Conservation (phyloP, 2,797 vertebrate genomes). For the Ispidina lecontei region DNA sequence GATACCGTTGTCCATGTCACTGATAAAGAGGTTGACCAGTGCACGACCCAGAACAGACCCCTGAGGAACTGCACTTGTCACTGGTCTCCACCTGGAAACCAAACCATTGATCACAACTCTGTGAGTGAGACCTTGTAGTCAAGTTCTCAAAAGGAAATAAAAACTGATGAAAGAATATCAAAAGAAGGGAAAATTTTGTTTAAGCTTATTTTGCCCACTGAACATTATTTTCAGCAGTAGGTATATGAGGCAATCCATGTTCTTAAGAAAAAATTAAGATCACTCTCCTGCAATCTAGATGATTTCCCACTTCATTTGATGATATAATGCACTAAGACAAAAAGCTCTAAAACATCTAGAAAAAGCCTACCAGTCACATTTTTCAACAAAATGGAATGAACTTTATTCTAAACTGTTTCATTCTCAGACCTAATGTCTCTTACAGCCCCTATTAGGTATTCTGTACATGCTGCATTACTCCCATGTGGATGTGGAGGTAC, state of each 20-base stretch:
- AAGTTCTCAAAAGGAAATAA: neutral
- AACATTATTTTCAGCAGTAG: neutral
- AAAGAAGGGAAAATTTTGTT: neutral
- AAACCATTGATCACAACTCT: too few species aligned
- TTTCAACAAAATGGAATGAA: neutral
- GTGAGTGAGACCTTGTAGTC: too few species aligned
- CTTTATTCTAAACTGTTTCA: neutral
- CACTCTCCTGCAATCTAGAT: conserved; percentile 10
- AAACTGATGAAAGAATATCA: neutral
- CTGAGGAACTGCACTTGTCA: too few species aligned
- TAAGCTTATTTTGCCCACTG: neutral
- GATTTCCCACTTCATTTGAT: conserved; percentile 40
- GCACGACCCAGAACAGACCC: too few species aligned
- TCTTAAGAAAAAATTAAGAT: conserved; percentile 35
- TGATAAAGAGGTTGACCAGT: too few species aligned
- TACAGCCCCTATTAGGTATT: neutral
- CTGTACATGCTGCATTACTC: neutral
- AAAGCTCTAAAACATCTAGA: conserved; percentile 47
- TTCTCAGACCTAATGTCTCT: neutral
- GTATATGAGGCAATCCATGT: neutral
- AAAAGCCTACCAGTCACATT: neutral
- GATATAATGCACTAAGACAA: conserved; percentile 33
- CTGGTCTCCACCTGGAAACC: too few species aligned
- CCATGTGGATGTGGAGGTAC: neutral
- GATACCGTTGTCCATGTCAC: too few species aligned